These are phyloP conservation scores for Drosophila ambigua DNA, from an alignment of 1,140 invertebrate genomes.

Conservation along the genomic window DNA sequence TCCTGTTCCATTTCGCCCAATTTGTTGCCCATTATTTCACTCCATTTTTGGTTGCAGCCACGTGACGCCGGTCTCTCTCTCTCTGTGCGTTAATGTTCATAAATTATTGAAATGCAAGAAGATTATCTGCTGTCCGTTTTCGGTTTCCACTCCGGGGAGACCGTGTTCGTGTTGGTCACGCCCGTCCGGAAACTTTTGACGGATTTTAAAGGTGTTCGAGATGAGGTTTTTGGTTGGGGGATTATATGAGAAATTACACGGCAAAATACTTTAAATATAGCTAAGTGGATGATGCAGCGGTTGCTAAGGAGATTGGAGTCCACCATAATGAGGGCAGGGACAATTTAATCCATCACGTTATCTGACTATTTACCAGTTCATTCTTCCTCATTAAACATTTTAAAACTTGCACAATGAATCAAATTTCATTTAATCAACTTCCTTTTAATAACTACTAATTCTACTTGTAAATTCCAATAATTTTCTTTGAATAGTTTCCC, in stretches of 20 bases:
- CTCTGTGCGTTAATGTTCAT: slow-evolving; percentile 56
- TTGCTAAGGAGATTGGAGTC: too few species aligned
- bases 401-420: neutral
- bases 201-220: neutral
- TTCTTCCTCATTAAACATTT: too few species aligned
- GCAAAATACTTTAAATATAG: too few species aligned
- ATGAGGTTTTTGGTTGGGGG: neutral
- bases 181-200: neutral
- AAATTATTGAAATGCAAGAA: slow-evolving; percentile 59
- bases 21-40: slow-evolving; percentile 63
- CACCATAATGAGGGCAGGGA: too few species aligned
- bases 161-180: neutral
- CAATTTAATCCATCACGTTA: too few species aligned
- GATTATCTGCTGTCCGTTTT: slow-evolving; percentile 31
- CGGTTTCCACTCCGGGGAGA: slow-evolving; percentile 1
- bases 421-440: slow-evolving; percentile 6
- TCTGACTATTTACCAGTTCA: too few species aligned
- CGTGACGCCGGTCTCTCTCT: slow-evolving; percentile 20
- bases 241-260: neutral
- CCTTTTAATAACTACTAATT: neutral
- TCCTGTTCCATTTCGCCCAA: slow-evolving; percentile 50
- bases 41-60: slow-evolving; percentile 42
- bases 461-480: neutral
- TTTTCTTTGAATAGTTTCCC: slow-evolving; percentile 19
- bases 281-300: too few species aligned